Evolutionary conservation across 2,888 invertebrate genomes (phyloP), one percentile per base, ranked within the genome.

Genomic region (Rhagonycha lutea): DNA sequence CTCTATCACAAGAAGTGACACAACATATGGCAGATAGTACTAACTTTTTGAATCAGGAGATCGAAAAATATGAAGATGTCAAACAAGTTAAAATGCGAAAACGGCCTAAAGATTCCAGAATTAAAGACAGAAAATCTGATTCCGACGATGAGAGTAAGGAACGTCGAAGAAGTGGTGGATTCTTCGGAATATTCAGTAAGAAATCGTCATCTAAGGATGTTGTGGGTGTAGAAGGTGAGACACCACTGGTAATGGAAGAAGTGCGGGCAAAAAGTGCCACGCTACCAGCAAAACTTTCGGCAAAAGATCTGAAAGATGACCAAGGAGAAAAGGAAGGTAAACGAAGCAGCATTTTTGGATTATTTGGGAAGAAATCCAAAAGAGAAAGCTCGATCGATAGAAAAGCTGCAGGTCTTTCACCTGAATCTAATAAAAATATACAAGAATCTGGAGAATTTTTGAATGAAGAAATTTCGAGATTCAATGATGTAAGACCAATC

Each of bases 101-200:
- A 9, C 11, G 11, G 9, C 14, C 28, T 1, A 23, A 29, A 32
- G 28, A n/a, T 23, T 24, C 28, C 0, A 61, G n/a, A 62, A 60
- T 47, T 23, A 69, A 61, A 29, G 68, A 72, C 12, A 47, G 23
- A 9, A 60, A 60, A 69, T 29, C 32, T 12, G 68, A 68, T 14
- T 29, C 68, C 2, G 72, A 68, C n/a, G 65, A 65, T 14, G 75
- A 75, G 62, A 69, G 62, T 14, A 72, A 73, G 47, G 67, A 76
- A 60, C 76, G 74, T 61, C 62, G 76, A 69, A 73, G 73, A 79
- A 80, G 82, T 79, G 83, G 82, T 79, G 83, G 83, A 74, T 81
- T 83, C 79, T 83, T 84, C 76, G 81, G 82, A 71, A 78, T 82
- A 75, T 82, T 83, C 79, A 79, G 81, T 75, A 84, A 83, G 81